phyloP scores from a whole-genome alignment of 1,140 invertebrate genomes.

The Armadillidium nasatum region DNA sequence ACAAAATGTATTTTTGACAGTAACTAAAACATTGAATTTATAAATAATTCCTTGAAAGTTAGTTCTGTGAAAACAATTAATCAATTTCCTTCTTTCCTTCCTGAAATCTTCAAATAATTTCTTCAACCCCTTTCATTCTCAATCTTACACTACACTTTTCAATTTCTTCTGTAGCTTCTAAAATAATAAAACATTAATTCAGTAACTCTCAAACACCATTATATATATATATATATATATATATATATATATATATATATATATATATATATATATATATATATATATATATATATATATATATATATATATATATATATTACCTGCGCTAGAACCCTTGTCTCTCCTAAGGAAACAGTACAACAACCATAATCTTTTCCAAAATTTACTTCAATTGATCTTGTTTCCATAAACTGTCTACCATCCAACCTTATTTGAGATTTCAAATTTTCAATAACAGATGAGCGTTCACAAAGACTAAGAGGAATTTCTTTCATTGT shows the following conservation, averaged over 20 bases:
- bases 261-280: constrained; percentile 20
- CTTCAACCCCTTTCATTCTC: no score
- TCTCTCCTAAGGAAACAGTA: constrained; percentile 25
- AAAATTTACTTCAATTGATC: constrained; percentile 24
- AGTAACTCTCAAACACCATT: no score
- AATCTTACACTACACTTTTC: no score
- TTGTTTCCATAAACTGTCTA: constrained; percentile 19
- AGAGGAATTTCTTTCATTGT: neutral
- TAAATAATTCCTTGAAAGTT: no score
- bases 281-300: constrained; percentile 23
- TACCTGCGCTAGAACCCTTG: constrained; percentile 27
- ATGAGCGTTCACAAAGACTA: constrained; percentile 19
- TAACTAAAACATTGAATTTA: no score
- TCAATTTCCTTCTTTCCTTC: no score
- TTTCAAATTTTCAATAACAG: neutral
- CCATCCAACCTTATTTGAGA: constrained; percentile 20
- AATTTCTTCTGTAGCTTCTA: no score
- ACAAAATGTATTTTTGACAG: no score
- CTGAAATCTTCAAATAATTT: no score
- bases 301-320: constrained; percentile 2
- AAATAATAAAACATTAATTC: no score
- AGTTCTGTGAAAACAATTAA: no score
- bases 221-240: no score
- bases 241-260: neutral
- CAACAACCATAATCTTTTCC: constrained; percentile 32